Evolutionary conservation across 2,113 vertebrate genomes (phyloP).

Genomic region (Mus pahari): DNA sequence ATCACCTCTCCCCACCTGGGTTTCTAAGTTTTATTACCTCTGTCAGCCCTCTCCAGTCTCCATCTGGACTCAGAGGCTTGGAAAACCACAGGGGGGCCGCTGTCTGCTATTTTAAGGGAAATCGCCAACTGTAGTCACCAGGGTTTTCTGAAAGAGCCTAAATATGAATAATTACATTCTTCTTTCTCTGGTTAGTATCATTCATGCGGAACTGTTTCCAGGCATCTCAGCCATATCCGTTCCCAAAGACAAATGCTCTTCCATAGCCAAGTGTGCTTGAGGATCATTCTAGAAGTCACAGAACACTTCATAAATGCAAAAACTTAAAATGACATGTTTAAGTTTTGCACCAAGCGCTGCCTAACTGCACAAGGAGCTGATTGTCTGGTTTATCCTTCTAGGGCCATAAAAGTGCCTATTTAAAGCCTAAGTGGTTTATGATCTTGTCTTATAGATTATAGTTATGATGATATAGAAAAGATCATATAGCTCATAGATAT

Average conservation of each 20-base stretch:
- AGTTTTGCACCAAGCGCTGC: neutral
- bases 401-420: neutral
- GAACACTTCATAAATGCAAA: neutral
- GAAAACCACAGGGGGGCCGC: neutral
- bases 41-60: neutral
- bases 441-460: neutral
- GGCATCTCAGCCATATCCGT: neutral
- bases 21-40: neutral
- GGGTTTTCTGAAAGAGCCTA: neutral
- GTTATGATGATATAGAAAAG: neutral
- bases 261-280: neutral
- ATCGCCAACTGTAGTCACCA: neutral
- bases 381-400: neutral
- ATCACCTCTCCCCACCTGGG: neutral
- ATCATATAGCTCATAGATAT: neutral
- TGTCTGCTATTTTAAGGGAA: neutral
- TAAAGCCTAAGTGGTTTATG: neutral
- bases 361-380: neutral
- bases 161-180: conserved; percentile 15
- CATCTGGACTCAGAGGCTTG: neutral
- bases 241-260: neutral
- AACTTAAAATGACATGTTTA: neutral
- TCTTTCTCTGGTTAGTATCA: neutral
- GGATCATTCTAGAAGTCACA: conserved; percentile 7
- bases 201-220: neutral